Evolutionary conservation across 2,888 invertebrate genomes (phyloP), one percentile per base, ranked within the genome.

Genomic region (Masnerella sp.): DNA sequence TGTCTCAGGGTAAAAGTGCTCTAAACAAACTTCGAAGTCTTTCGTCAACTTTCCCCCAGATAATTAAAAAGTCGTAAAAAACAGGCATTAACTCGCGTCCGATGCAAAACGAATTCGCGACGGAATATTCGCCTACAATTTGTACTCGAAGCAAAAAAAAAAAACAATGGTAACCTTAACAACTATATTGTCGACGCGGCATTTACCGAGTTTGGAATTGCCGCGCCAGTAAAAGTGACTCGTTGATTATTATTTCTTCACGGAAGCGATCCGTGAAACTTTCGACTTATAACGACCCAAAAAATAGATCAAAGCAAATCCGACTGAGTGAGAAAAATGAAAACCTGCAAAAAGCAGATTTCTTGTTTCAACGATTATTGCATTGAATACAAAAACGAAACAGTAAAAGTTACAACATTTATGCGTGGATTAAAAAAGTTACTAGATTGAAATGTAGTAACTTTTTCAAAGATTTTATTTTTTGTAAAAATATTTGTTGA

Each of bases 111-210:
- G 22, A 22, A 43, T 22, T 43, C 12, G 12, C 20, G 22, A 43
- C 12, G 12, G 9, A 28, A 43, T 43, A 45, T 45, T 45, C 12
- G 15, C 4, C 11, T 28, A 14, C 32, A 47, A 25, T 47, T 47
- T 47, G 17, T 30, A 30, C 4, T 14, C 2, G 28, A 17, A 4
- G n/a, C 3, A 17, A 34, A 49, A 22, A 22, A 22, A 22, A 14
- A n/a, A n/a, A n/a, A n/a, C n/a, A n/a, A n/a, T n/a, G n/a, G 20
- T 30, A 49, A 28, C 45, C 45, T 45, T 45, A 49, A 49, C 34
- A 34, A 49, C 15, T 49, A 49, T 34, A 49, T 18, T 20, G 34
- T 49, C 17, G 28, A 34, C 28, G 4, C n/a, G n/a, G 49, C 11
- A 5, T 22, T 51, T 51, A 14, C 51, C 8, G 22, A 51, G 14